Percentiles rank a stretch among this genome's conserved stretches.
phyloP scores from a whole-genome alignment of 2,888 invertebrate species.

The Margaritifera margaritifera region DNA sequence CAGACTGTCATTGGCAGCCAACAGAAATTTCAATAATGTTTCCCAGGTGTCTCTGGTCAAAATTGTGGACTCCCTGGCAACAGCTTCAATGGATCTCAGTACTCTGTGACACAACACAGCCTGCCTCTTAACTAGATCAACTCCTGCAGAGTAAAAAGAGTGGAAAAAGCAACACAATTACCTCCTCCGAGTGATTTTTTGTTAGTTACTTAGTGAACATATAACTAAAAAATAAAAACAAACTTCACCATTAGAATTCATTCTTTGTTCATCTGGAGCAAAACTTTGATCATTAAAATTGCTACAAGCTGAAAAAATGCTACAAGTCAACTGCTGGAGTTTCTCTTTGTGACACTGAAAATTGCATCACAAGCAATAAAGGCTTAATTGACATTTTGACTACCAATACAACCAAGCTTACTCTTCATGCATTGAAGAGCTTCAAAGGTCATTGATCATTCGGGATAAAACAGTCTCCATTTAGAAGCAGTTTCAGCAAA shows the following conservation, averaged over 20 bases:
- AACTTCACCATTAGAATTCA: neutral
- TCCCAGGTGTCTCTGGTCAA: constrained; percentile 94
- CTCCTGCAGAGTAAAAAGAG: constrained; percentile 35
- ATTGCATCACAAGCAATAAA: no score
- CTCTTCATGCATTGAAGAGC: no score
- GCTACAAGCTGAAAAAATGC: no score
- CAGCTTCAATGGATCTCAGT: constrained; percentile 73
- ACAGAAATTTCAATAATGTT: constrained; percentile 86
- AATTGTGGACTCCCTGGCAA: constrained; percentile 83
- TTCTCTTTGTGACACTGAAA: no score
- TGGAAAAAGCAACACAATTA: neutral
- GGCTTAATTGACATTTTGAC: no score
- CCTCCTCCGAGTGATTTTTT: neutral
- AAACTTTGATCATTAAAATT: no score
- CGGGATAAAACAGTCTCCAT: no score
- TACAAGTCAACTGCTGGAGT: no score
- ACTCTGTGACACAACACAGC: constrained; percentile 79
- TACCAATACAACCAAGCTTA: no score
- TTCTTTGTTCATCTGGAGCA: no score
- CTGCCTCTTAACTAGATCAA: constrained; percentile 88
- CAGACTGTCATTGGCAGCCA: constrained; percentile 92
- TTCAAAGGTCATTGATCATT: no score
- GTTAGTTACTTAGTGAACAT: neutral
- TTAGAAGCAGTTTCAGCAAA: no score
- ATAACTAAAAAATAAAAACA: neutral